These are phyloP conservation scores for Vulpes vulpes DNA, from an alignment of 2,113 vertebrate species.

Conservation along the genomic window DNA sequence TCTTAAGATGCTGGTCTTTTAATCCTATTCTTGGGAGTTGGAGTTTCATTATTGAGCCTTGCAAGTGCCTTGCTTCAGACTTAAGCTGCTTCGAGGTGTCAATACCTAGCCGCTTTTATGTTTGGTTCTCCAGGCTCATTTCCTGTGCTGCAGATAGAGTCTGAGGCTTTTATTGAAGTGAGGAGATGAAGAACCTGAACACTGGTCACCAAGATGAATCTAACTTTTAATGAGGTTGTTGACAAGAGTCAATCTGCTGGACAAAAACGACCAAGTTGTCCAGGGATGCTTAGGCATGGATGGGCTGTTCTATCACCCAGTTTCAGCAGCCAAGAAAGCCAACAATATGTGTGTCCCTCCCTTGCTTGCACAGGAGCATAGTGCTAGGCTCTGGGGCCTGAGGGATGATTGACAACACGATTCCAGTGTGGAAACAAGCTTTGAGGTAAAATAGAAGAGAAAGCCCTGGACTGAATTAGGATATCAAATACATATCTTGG, in stretches of 20 bases:
- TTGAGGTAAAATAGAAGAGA: background rate
- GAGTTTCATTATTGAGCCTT: background rate
- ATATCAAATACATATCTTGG: background rate
- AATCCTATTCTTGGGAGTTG: background rate
- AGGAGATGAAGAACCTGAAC: background rate
- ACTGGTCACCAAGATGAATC: background rate
- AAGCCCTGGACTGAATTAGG: background rate
- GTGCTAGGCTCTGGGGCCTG: background rate
- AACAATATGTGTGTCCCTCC: fast-evolving
- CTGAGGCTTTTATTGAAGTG: slow-evolving; percentile 11
- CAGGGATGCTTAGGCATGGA: no score
- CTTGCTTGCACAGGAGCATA: fast-evolving
- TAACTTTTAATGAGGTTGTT: slow-evolving; percentile 9
- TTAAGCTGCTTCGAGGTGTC: background rate
- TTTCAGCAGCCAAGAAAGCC: background rate
- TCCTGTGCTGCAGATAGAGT: background rate
- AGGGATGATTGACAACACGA: background rate
- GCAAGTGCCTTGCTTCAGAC: background rate
- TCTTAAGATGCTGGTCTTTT: background rate
- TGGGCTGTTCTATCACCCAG: background rate
- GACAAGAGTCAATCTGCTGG: background rate
- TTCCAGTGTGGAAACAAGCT: background rate
- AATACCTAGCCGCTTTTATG: background rate
- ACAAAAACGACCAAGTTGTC: background rate
- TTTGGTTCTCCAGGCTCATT: background rate